These are phyloP conservation scores for Muschampia plurimacula DNA, from an alignment of 2,888 invertebrate genomes.

Conservation along the genomic window DNA sequence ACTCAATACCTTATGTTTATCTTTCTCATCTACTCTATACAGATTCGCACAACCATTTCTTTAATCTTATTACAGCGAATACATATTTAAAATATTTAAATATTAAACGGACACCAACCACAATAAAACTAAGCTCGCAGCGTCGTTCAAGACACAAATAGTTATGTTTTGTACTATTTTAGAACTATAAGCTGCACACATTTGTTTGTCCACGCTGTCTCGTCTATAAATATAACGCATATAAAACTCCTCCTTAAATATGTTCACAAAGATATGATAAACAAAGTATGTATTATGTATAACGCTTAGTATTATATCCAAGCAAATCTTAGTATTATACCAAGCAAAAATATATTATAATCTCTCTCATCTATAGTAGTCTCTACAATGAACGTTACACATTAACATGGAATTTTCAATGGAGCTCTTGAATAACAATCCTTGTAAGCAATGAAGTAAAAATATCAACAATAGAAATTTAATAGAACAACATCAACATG, in stretches of 20 bases:
- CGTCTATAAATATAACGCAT: slow-evolving; percentile 38
- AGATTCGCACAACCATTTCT: not conserved
- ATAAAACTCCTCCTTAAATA: not conserved
- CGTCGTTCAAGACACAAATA: slow-evolving; percentile 60
- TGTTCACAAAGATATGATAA: slow-evolving; percentile 6
- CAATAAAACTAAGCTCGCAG: slow-evolving; percentile 50
- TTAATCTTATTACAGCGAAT: slow-evolving; percentile 6
- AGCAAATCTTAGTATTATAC: not conserved
- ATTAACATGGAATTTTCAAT: not conserved
- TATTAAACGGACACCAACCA: slow-evolving; percentile 54
- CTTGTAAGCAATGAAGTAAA: not conserved
- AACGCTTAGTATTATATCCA: not conserved
- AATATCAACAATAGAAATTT: not conserved
- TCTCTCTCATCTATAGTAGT: not conserved
- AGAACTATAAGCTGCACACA: slow-evolving; percentile 34
- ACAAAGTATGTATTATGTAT: slow-evolving; percentile 1
- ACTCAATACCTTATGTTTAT: slow-evolving; percentile 11
- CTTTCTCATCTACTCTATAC: slow-evolving; percentile 12
- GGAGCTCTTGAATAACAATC: not conserved
- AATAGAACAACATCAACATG: too few species aligned
- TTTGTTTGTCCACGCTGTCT: slow-evolving; percentile 24
- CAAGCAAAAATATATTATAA: too few species aligned
- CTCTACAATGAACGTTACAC: not conserved
- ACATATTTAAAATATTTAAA: not conserved
- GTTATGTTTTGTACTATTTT: slow-evolving; percentile 53